Evolutionary conservation across 2,888 invertebrate genomes (phyloP).

Genomic region (Muschampia plurimacula): DNA sequence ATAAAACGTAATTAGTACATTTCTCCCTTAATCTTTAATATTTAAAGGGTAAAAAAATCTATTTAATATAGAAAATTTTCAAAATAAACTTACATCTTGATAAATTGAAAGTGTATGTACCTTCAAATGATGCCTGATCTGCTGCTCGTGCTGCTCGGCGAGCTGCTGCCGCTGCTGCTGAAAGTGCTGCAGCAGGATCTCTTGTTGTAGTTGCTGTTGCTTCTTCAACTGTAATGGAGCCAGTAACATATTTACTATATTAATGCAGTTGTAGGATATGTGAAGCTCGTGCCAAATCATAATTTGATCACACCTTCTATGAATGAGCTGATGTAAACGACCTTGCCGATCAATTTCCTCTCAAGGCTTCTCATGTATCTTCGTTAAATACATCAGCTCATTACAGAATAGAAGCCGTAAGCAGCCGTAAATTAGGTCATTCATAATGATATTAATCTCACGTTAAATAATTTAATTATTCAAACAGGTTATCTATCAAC

Average conservation of each 20-base stretch:
- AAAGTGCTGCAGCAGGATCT: slow-evolving; percentile 95
- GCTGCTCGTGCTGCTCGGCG: slow-evolving; percentile 95
- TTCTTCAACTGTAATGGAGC: slow-evolving; percentile 91
- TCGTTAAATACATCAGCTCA: not conserved
- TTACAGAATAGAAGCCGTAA: not conserved
- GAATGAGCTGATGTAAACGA: slow-evolving; percentile 19
- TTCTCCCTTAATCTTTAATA: not conserved
- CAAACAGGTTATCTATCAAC: no score
- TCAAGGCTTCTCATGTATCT: slow-evolving; percentile 1
- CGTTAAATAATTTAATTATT: no score
- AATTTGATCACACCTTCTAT: slow-evolving; percentile 17
- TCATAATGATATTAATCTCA: not conserved
- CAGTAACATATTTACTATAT: not conserved
- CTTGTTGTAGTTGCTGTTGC: slow-evolving; percentile 96
- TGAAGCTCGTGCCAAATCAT: slow-evolving; percentile 6
- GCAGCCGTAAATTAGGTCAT: not conserved
- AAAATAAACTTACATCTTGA: slow-evolving; percentile 31
- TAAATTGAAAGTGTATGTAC: slow-evolving; percentile 66
- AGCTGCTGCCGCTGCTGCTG: slow-evolving; percentile 96
- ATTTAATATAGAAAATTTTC: not conserved
- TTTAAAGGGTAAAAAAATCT: not conserved
- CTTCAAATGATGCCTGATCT: slow-evolving; percentile 95
- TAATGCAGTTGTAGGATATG: not conserved
- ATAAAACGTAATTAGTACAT: not conserved
- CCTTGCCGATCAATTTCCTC: slow-evolving; percentile 21